Evolutionary conservation across 2,113 vertebrate species (phyloP), one percentile per base, ranked within the genome.

Genomic region (Etheostoma cragini): DNA sequence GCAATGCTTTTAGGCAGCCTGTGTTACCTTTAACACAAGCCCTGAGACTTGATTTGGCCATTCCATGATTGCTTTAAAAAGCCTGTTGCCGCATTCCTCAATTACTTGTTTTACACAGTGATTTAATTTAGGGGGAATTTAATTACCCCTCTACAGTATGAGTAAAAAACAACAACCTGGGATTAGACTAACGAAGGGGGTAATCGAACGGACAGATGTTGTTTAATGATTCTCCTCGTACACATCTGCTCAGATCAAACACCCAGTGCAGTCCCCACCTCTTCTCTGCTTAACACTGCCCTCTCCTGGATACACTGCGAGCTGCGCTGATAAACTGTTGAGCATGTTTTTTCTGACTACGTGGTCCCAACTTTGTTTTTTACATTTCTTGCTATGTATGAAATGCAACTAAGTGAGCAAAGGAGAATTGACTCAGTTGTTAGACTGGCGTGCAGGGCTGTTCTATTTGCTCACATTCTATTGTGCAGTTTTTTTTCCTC

Each of bases 261-360:
- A 33, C 49, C 57, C 24, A 21, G n/a, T 10, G 57, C 33, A 5
- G 42, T 33, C 53, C 46, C 42, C 53, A 50, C 46, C 19, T 24
- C 30, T 42, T 58, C 35, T 45, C 64, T 71, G 49, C 22, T 47
- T 35, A 87, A 85, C 83, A 92, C 84, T 90, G 86, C 87, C 89
- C 92, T 83, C 93, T 93, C 35, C 78, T 91, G 94, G 91, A 64
- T 1, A 26, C 17, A 71, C 4, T 63, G 69, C 66, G 47, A 63
- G 52, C 70, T 68, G 13, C 38, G 30, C 38, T 12, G 54, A 52
- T 19, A 1, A 46, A 15, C 11, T 6, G 19, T 1, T 74, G 5
- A 62, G 5, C 42, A n/a, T 22, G 30, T 17, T 54, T 50, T 50
- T 15, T 67, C 33, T 52, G 14, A 30, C 12, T 15, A 8, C n/a